A percentile compares a stretch with the other conserved stretches of the same genome.
These are phyloP conservation scores for Montipora sp. DNA, from an alignment of 64 coral and sea anemone genomes.

Conservation along the genomic window DNA sequence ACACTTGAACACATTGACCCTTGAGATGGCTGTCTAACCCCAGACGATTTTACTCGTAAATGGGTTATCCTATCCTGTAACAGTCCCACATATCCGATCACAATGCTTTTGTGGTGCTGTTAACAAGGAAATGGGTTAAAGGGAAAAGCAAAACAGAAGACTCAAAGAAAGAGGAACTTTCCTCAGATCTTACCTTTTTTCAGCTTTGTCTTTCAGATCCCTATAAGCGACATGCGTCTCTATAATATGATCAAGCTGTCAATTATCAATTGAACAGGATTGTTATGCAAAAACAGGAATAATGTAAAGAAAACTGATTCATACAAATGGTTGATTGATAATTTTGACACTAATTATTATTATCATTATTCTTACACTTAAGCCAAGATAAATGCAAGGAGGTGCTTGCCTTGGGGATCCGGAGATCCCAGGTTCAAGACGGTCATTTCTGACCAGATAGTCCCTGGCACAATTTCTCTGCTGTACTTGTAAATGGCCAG, in stretches of 20 bases:
- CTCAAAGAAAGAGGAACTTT: neutral
- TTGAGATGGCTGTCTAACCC: too few relatives aligned
- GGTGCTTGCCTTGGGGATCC: too few relatives aligned
- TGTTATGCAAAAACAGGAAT: neutral
- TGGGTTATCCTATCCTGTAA: too few relatives aligned
- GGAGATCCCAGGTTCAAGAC: too few relatives aligned
- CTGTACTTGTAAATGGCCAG: too few relatives aligned
- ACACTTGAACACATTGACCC: too few relatives aligned
- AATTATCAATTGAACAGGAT: neutral
- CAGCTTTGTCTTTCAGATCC: constrained; percentile 61
- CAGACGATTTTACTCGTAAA: too few relatives aligned
- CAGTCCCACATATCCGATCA: neutral
- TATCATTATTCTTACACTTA: too few relatives aligned
- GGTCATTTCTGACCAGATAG: too few relatives aligned
- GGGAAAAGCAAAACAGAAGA: neutral
- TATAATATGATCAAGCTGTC: constrained; percentile 91
- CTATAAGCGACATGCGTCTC: constrained; percentile 79
- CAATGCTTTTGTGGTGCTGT: neutral
- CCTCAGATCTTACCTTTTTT: constrained; percentile 60
- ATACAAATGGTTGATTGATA: neutral
- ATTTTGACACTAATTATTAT: too few relatives aligned
- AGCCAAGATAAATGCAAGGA: too few relatives aligned
- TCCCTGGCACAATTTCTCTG: too few relatives aligned
- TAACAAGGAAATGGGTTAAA: neutral
- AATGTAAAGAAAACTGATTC: neutral